Evolutionary conservation across 2,113 vertebrate genomes (phyloP).

Genomic region (Montifringilla adamsi): DNA sequence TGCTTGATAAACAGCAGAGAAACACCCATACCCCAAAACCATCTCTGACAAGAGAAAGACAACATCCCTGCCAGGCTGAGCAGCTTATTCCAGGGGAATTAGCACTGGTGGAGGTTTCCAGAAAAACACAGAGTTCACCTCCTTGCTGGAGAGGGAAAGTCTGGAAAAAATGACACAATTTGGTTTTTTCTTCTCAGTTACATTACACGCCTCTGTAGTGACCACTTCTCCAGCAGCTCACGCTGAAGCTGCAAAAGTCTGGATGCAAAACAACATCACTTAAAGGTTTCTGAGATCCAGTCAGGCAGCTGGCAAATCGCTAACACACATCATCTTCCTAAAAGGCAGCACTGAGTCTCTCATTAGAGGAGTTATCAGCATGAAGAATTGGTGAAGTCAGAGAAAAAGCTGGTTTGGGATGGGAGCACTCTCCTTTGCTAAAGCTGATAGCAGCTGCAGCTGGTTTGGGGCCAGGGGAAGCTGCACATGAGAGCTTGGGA

Average conservation of each 20-base stretch:
- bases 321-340: slow-evolving; percentile 10
- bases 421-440: background rate
- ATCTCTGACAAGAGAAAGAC: background rate
- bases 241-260: background rate
- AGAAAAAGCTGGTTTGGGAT: background rate
- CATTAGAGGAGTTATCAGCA: slow-evolving; percentile 12
- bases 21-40: background rate
- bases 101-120: background rate
- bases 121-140: background rate
- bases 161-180: background rate
- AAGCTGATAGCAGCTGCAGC: background rate
- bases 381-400: background rate
- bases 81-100: background rate
- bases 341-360: background rate
- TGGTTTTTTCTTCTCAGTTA: background rate
- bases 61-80: background rate
- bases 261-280: background rate
- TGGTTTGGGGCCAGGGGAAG: background rate
- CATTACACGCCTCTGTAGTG: background rate
- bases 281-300: background rate
- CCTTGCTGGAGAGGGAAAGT: background rate
- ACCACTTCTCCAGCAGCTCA: background rate
- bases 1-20: background rate
- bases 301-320: background rate
- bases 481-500: background rate